These are phyloP conservation scores for Orthosia gracilis DNA, from an alignment of 2,888 invertebrate species.

Conservation along the genomic window DNA sequence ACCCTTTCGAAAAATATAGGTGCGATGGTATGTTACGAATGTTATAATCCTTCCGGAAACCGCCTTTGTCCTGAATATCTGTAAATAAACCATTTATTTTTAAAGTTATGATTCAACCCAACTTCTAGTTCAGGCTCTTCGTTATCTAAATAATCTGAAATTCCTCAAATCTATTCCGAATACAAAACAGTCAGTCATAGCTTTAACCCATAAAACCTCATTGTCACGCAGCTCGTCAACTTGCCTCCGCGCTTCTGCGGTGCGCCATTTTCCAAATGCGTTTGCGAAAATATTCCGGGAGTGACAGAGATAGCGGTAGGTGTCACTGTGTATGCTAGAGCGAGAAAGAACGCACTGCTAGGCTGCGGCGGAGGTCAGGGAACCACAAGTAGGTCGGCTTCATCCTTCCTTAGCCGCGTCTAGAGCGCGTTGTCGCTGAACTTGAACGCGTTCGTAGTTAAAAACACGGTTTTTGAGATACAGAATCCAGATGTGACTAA, in stretches of 20 bases:
- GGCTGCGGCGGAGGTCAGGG: slow-evolving; percentile 89
- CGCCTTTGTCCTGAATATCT: background rate
- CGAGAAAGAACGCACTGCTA: slow-evolving; percentile 80
- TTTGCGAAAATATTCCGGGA: slow-evolving; percentile 90
- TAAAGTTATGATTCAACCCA: slow-evolving; percentile 4
- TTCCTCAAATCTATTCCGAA: slow-evolving; percentile 51
- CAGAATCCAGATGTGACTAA: slow-evolving; percentile 68
- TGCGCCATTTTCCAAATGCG: slow-evolving; percentile 87
- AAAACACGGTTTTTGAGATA: slow-evolving; percentile 88
- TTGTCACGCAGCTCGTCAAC: slow-evolving; percentile 80
- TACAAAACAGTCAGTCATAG: slow-evolving; percentile 60
- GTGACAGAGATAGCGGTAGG: slow-evolving; percentile 77
- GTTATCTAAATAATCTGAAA: slow-evolving; percentile 52
- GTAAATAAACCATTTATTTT: background rate
- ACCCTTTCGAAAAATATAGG: background rate
- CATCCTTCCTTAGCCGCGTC: slow-evolving; percentile 88
- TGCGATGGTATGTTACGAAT: no score
- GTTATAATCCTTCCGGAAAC: background rate
- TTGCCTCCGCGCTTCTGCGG: slow-evolving; percentile 76
- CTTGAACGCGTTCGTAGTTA: slow-evolving; percentile 82
- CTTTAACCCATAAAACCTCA: slow-evolving; percentile 77
- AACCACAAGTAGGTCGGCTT: slow-evolving; percentile 90
- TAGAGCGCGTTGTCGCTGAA: slow-evolving; percentile 83
- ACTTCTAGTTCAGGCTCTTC: slow-evolving; percentile 21
- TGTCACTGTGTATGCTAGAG: slow-evolving; percentile 53